Conservation (phyloP, 2,888 invertebrate species). For the Orgyia antiqua region DNA sequence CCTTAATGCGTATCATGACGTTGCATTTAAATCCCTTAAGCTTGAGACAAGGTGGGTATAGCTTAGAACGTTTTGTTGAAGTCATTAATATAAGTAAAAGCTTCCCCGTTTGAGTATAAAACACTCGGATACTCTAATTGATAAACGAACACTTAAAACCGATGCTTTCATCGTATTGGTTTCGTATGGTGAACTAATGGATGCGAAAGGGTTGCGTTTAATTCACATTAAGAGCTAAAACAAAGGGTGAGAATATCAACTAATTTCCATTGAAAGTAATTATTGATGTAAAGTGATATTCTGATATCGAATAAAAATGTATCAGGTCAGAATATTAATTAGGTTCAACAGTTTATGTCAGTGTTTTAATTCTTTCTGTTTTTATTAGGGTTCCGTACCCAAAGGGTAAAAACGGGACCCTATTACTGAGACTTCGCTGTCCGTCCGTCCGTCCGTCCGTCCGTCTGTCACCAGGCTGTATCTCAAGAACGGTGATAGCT, state of each 20-base stretch:
- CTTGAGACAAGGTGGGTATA: constrained; percentile 13
- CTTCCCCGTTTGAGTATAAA: constrained; percentile 21
- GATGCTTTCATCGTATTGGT: constrained; percentile 47
- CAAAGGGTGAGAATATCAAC: constrained; percentile 14
- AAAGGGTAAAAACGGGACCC: too few relatives aligned
- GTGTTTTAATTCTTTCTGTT: too few relatives aligned
- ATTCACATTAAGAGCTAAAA: constrained; percentile 13
- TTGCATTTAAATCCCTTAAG: constrained; percentile 19
- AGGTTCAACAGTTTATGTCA: too few relatives aligned
- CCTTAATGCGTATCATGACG: constrained; percentile 22
- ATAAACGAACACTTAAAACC: constrained; percentile 37
- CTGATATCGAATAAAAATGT: too few relatives aligned
- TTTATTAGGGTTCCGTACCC: too few relatives aligned
- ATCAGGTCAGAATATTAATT: too few relatives aligned
- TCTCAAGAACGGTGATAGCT: too few relatives aligned
- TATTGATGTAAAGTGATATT: constrained; percentile 9
- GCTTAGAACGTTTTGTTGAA: constrained; percentile 11
- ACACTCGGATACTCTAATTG: constrained; percentile 44
- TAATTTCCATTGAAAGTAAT: constrained; percentile 14
- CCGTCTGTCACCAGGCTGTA: too few relatives aligned
- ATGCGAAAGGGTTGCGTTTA: constrained; percentile 37
- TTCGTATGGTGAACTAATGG: constrained; percentile 52
- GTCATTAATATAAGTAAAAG: constrained; percentile 25
- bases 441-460: too few relatives aligned
- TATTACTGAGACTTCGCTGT: too few relatives aligned